These are phyloP conservation scores for Myathropa florea DNA, from an alignment of 2,888 invertebrate species.

Conservation along the genomic window DNA sequence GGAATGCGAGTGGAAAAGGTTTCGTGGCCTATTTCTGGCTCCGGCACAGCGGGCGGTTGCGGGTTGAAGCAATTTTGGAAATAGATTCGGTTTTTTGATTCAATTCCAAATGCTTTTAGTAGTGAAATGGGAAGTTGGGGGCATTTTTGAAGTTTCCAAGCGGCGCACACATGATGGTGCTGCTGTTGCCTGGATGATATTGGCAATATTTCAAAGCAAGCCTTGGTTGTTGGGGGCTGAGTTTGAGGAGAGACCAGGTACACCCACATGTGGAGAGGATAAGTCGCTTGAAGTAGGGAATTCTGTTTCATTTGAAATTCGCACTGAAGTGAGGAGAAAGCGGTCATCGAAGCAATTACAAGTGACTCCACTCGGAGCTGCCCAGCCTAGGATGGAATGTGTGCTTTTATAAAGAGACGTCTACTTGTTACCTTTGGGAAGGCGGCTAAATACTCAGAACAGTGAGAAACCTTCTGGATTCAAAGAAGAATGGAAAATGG, in stretches of 20 bases:
- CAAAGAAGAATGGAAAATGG: too few species aligned
- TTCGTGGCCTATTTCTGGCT: not conserved
- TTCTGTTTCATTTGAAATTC: too few species aligned
- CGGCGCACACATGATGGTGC: not conserved
- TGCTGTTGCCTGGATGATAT: not conserved
- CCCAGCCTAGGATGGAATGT: too few species aligned
- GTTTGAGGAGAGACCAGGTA: not conserved
- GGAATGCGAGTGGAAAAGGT: not conserved
- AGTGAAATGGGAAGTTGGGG: not conserved
- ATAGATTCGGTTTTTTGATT: slow-evolving; percentile 29
- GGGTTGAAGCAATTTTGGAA: slow-evolving; percentile 44
- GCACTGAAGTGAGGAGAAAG: too few species aligned
- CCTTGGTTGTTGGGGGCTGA: not conserved
- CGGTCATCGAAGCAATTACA: too few species aligned
- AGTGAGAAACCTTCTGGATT: too few species aligned
- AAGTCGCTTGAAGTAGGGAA: too few species aligned
- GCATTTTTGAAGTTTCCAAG: not conserved
- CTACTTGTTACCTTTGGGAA: too few species aligned
- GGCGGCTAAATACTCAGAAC: too few species aligned
- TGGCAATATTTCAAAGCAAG: not conserved
- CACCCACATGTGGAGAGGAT: not conserved
- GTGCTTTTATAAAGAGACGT: too few species aligned
- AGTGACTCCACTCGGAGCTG: too few species aligned
- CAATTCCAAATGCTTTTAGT: not conserved
- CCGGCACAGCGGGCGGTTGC: not conserved